Percentiles rank a stretch among this genome's conserved stretches.
Conservation (phyloP, 2,113 vertebrate genomes). For the Danionella cerebrum region DNA sequence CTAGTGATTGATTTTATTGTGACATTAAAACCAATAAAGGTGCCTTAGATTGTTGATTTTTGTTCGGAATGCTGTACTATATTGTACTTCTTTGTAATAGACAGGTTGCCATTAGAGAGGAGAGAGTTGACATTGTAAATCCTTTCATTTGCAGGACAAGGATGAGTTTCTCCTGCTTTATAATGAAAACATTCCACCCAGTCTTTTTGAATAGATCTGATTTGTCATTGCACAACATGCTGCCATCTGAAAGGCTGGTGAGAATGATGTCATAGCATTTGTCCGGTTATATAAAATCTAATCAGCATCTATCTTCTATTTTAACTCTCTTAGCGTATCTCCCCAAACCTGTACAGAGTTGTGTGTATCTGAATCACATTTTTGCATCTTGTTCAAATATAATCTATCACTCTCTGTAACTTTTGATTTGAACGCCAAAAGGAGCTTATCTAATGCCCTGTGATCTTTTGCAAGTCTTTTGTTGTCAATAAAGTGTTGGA, state of each 20-base stretch:
- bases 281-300: constrained; percentile 20
- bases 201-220: background rate
- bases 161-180: constrained; percentile 2
- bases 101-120: background rate
- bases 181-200: constrained; percentile 27
- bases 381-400: background rate
- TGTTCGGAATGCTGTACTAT: too few relatives aligned
- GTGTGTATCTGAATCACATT: background rate
- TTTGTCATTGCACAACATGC: constrained; percentile 23
- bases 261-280: constrained; percentile 31
- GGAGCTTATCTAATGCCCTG: constrained; percentile 41
- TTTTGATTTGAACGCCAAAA: constrained; percentile 31
- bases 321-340: background rate
- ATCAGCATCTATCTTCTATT: constrained; percentile 1
- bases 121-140: background rate
- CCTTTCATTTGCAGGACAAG: constrained; percentile 20
- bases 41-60: background rate
- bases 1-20: background rate
- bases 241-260: constrained; percentile 21
- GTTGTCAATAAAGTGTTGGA: constrained; percentile 65
- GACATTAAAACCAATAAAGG: background rate
- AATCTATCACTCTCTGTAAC: constrained; percentile 14
- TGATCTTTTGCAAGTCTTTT: constrained; percentile 49
- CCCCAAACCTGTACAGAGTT: background rate
- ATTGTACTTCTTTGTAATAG: background rate